These are phyloP conservation scores for Choloepus didactylus DNA, from an alignment of 2,797 vertebrate species.

Conservation along the genomic window DNA sequence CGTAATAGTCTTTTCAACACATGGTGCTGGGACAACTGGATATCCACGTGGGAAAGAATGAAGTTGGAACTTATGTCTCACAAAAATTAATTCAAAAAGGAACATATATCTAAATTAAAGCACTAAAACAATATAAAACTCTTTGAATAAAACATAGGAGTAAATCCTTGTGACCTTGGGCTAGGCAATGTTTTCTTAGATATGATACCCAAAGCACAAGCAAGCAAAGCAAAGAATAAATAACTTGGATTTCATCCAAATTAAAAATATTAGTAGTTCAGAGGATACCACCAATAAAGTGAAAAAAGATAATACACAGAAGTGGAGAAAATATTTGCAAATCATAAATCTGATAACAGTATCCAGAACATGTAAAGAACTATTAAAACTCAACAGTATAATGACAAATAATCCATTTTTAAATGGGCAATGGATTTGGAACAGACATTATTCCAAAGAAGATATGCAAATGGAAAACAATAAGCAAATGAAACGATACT, in stretches of 20 bases:
- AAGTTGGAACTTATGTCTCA: background rate
- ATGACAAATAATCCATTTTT: background rate
- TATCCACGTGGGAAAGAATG: background rate
- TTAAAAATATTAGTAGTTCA: background rate
- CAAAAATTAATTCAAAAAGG: background rate
- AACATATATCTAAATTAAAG: background rate
- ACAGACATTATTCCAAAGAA: background rate
- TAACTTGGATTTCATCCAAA: too few relatives aligned
- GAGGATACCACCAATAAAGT: background rate
- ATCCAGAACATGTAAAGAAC: background rate
- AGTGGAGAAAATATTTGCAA: background rate
- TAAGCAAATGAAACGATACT: background rate
- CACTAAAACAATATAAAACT: background rate
- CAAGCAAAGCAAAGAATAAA: background rate
- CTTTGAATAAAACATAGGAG: background rate
- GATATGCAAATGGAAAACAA: background rate
- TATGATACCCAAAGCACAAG: background rate
- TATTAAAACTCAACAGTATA: background rate
- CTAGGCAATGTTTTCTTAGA: constrained; percentile 1
- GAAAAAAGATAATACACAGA: background rate
- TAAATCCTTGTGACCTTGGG: background rate
- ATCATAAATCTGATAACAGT: background rate
- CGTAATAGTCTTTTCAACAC: background rate
- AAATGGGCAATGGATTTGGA: background rate
- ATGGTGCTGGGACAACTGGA: background rate